phyloP scores from a whole-genome alignment of 2,113 vertebrate species.

The Scomber colias region DNA sequence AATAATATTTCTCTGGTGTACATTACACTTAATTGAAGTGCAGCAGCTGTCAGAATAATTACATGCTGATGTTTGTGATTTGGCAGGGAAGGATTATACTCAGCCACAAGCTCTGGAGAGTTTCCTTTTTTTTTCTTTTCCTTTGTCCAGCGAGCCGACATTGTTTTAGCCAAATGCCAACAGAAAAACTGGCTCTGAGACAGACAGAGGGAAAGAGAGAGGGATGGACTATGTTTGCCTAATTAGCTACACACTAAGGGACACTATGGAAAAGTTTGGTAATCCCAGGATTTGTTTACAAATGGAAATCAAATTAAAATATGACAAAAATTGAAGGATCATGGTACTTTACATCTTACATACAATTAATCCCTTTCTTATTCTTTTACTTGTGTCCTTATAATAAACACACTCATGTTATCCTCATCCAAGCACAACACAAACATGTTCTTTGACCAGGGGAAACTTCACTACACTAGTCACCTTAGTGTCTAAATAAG shows the following conservation, averaged over 20 bases:
- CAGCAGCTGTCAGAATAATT: slow-evolving; percentile 85
- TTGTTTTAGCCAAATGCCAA: slow-evolving; percentile 70
- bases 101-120: slow-evolving; percentile 71
- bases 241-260: slow-evolving; percentile 42
- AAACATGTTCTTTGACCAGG: neutral
- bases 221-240: slow-evolving; percentile 43
- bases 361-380: neutral
- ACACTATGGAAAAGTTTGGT: slow-evolving; percentile 54
- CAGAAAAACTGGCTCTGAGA: slow-evolving; percentile 61
- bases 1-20: slow-evolving; percentile 79
- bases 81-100: slow-evolving; percentile 73
- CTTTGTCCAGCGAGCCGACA: slow-evolving; percentile 35
- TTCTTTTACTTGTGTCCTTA: neutral
- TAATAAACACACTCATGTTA: neutral
- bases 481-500: neutral
- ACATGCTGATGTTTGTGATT: slow-evolving; percentile 80
- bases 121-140: slow-evolving; percentile 39
- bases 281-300: slow-evolving; percentile 32
- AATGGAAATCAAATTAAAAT: slow-evolving; percentile 36
- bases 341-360: neutral
- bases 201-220: slow-evolving; percentile 22
- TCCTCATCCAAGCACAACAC: neutral
- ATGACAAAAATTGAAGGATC: slow-evolving; percentile 34
- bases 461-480: neutral
- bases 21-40: slow-evolving; percentile 80